Percentiles rank a stretch among this genome's conserved stretches.
Evolutionary conservation across 2,113 vertebrate genomes (phyloP).

Genomic region (Mesoclemmys tuberculata): DNA sequence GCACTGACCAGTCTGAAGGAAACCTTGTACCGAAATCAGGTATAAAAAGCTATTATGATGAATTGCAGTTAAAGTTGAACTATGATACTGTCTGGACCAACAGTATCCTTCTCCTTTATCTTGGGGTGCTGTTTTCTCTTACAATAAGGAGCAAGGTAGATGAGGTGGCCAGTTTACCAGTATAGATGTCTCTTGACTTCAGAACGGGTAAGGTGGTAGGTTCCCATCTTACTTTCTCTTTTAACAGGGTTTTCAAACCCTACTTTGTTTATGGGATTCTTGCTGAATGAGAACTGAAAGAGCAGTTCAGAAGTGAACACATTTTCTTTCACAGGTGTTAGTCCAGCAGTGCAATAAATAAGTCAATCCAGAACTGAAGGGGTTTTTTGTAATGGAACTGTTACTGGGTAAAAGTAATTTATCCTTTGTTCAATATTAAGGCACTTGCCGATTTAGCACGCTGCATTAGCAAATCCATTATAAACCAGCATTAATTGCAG

Average conservation of each 20-base stretch:
- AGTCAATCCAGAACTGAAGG: neutral
- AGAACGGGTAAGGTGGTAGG: neutral
- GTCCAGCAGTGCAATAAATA: neutral
- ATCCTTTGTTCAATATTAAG: neutral
- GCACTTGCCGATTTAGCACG: neutral
- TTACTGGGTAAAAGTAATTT: neutral
- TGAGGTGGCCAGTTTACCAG: neutral
- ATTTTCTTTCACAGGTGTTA: neutral
- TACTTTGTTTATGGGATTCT: neutral
- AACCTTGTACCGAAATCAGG: slow-evolving; percentile 95
- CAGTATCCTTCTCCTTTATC: neutral
- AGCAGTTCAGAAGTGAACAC: neutral
- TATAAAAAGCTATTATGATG: slow-evolving; percentile 49
- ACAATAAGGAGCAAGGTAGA: neutral
- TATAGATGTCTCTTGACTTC: neutral
- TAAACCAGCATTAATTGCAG: neutral
- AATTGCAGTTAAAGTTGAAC: neutral
- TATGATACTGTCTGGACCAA: neutral
- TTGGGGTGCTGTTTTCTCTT: neutral
- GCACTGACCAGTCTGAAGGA: slow-evolving; percentile 95
- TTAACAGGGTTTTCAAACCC: neutral
- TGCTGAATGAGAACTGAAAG: neutral
- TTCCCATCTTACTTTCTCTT: neutral
- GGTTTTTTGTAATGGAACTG: neutral
- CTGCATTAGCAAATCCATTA: neutral